A percentile compares a stretch with the other conserved stretches of the same genome.
Evolutionary conservation across 2,113 vertebrate species (phyloP).

Genomic region (Cryptoleucopteryx plumbea): DNA sequence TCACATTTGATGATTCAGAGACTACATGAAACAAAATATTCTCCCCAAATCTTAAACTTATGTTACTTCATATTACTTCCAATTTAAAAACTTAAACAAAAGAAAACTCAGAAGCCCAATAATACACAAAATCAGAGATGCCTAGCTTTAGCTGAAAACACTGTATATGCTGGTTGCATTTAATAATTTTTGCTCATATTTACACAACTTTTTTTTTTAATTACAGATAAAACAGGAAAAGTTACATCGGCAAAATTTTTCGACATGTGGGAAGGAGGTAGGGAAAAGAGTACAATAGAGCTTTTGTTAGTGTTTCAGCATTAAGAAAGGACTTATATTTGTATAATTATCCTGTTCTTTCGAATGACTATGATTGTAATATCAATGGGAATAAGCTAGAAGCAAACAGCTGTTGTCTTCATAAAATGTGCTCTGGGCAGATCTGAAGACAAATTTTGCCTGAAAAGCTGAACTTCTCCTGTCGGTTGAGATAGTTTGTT

Average conservation of each 20-base stretch:
- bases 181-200: not conserved
- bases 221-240: conserved; percentile 73
- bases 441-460: not conserved
- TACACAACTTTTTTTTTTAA: not conserved
- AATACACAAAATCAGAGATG: not conserved
- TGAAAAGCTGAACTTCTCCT: not conserved
- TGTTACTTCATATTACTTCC: not conserved
- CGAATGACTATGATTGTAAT: not conserved
- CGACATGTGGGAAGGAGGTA: conserved; percentile 73
- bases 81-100: not conserved
- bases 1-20: not conserved
- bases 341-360: not conserved
- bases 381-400: not conserved
- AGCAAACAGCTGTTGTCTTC: not conserved
- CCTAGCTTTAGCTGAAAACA: not conserved
- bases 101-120: not conserved
- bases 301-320: not conserved
- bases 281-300: not conserved
- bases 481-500: not conserved
- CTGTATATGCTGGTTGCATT: not conserved
- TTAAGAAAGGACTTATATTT: not conserved
- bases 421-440: not conserved
- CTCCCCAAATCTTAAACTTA: not conserved
- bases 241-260: not conserved
- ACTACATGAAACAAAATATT: not conserved